phyloP scores from a whole-genome alignment of 2,113 vertebrate species.

The Podarcis cretensis region DNA sequence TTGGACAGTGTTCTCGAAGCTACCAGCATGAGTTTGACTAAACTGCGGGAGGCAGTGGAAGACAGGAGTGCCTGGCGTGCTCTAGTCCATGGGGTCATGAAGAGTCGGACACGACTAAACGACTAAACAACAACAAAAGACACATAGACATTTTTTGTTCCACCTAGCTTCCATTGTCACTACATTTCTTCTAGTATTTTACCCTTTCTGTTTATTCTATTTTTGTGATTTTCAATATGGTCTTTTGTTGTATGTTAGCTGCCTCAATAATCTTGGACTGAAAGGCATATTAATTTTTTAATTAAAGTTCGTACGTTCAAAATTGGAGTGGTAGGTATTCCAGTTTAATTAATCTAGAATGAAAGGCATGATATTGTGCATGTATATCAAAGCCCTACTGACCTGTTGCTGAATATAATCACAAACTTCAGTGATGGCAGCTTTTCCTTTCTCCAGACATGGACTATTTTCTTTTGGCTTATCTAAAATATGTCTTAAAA shows the following conservation, averaged over 20 bases:
- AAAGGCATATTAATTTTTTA: background rate
- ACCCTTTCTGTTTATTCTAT: background rate
- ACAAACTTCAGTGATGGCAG: constrained; percentile 64
- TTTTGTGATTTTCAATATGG: background rate
- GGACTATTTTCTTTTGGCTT: background rate
- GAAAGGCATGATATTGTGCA: background rate
- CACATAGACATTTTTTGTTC: too few relatives aligned
- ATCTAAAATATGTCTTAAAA: constrained; percentile 32
- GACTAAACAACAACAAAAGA: too few relatives aligned
- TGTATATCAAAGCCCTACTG: constrained; percentile 1
- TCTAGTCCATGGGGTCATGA: too few relatives aligned
- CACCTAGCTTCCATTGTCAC: too few relatives aligned
- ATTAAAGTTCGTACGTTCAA: background rate
- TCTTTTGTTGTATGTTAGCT: background rate
- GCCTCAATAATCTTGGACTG: background rate
- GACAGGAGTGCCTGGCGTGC: too few relatives aligned
- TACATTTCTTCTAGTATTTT: background rate
- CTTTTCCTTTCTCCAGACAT: constrained; percentile 24
- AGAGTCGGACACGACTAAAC: too few relatives aligned
- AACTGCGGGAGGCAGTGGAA: too few relatives aligned
- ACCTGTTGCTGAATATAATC: constrained; percentile 86
- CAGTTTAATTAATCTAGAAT: background rate
- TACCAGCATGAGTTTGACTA: too few relatives aligned
- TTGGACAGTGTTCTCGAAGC: too few relatives aligned
- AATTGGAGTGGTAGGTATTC: background rate